Evolutionary conservation across 2,797 vertebrate genomes (phyloP).

Genomic region (Astyanax mexicanus): DNA sequence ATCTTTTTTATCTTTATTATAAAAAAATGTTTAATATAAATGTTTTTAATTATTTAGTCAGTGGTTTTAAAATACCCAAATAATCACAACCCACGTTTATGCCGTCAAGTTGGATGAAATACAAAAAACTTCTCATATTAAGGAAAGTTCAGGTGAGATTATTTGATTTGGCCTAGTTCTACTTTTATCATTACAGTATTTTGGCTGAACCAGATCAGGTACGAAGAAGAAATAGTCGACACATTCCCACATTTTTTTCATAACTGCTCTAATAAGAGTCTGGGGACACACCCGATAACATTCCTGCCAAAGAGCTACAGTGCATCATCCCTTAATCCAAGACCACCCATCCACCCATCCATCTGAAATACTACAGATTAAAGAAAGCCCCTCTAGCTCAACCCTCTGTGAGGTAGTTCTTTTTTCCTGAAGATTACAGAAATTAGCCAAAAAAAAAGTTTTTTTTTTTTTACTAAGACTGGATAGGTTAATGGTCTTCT

Average conservation of each 20-base stretch:
- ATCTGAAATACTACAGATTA: background rate
- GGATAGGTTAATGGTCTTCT: background rate
- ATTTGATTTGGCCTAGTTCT: no score
- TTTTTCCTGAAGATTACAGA: background rate
- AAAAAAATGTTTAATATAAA: no score
- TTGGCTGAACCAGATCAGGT: background rate
- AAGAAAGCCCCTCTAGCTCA: background rate
- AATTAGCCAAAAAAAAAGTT: no score
- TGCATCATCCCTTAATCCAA: slow-evolving; percentile 10
- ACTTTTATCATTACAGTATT: background rate
- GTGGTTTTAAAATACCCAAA: no score
- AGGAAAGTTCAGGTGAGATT: no score
- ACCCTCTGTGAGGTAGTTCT: background rate
- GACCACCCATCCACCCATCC: slow-evolving; percentile 26
- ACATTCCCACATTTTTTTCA: background rate
- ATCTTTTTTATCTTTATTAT: no score
- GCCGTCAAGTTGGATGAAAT: background rate
- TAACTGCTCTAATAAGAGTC: background rate
- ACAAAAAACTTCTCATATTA: no score
- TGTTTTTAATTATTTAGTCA: no score
- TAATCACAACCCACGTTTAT: background rate
- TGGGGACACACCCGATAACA: background rate
- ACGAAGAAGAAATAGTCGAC: background rate
- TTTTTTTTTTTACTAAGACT: background rate
- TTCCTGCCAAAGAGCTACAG: slow-evolving; percentile 26